Percentiles rank a stretch among this genome's conserved stretches.
Evolutionary conservation across 2,113 vertebrate species (phyloP).

Genomic region (Neoarius graeffei): DNA sequence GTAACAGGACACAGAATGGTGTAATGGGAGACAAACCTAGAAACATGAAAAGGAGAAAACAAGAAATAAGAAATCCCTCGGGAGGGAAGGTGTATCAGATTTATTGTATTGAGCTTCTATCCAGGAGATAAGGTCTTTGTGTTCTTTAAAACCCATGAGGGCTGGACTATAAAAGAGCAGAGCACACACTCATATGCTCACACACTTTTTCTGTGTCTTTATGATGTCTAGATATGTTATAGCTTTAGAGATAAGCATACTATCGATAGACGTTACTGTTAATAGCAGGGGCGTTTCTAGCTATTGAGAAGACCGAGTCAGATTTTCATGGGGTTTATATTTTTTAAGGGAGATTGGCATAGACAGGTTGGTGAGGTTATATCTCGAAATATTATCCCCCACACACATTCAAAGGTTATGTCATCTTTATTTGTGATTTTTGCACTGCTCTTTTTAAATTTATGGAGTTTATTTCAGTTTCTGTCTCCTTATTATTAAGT

Average conservation of each 20-base stretch:
- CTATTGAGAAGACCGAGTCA: too few species aligned
- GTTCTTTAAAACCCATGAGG: background rate
- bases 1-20: background rate
- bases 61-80: constrained; percentile 35
- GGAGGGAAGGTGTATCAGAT: constrained; percentile 19
- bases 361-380: too few species aligned
- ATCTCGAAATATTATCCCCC: too few species aligned
- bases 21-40: constrained; percentile 29
- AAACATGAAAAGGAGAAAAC: constrained; percentile 27
- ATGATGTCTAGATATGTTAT: background rate
- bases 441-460: too few species aligned
- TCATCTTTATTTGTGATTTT: too few species aligned
- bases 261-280: background rate
- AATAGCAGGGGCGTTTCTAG: too few species aligned
- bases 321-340: too few species aligned
- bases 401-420: too few species aligned
- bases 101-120: constrained; percentile 34
- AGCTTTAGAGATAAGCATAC: background rate
- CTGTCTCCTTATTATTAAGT: too few species aligned
- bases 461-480: too few species aligned
- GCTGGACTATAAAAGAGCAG: background rate
- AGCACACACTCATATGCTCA: constrained; percentile 41
- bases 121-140: constrained; percentile 21
- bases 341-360: too few species aligned
- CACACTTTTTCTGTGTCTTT: background rate